These are phyloP conservation scores for Drosophila helvetica DNA, from an alignment of 2,888 invertebrate genomes.

Conservation along the genomic window DNA sequence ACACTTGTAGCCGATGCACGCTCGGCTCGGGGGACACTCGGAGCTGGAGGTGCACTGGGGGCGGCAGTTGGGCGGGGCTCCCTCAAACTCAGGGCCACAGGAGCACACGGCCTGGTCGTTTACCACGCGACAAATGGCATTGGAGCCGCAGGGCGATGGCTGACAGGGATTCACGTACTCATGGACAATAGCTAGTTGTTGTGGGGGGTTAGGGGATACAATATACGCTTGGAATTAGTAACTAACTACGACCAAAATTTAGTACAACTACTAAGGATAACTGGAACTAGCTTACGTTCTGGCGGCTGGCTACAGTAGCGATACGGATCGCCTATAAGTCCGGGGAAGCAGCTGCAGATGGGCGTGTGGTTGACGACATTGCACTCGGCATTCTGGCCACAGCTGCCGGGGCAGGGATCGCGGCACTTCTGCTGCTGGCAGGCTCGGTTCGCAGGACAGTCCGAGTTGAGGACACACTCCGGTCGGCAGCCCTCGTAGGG, in stretches of 20 bases:
- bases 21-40: constrained; percentile 88
- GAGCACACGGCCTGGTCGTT: constrained; percentile 89
- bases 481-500: constrained; percentile 91
- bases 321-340: constrained; percentile 87
- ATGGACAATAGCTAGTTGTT: constrained; percentile 83
- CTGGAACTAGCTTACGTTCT: constrained; percentile 80
- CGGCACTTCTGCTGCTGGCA: constrained; percentile 90
- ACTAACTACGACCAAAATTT: constrained; percentile 51
- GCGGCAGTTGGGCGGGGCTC: constrained; percentile 88
- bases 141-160: constrained; percentile 90
- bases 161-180: constrained; percentile 84
- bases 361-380: constrained; percentile 89
- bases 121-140: constrained; percentile 89
- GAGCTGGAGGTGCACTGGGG: constrained; percentile 90
- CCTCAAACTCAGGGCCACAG: constrained; percentile 88
- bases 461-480: constrained; percentile 89
- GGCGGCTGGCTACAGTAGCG: constrained; percentile 85
- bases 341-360: constrained; percentile 87
- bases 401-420: constrained; percentile 90
- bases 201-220: constrained; percentile 54
- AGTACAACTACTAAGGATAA: neutral
- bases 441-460: constrained; percentile 89
- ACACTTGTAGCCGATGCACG: constrained; percentile 90
- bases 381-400: constrained; percentile 90
- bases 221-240: constrained; percentile 66